Evolutionary conservation across 2,888 invertebrate species (phyloP).

Genomic region (Metellina segmentata): DNA sequence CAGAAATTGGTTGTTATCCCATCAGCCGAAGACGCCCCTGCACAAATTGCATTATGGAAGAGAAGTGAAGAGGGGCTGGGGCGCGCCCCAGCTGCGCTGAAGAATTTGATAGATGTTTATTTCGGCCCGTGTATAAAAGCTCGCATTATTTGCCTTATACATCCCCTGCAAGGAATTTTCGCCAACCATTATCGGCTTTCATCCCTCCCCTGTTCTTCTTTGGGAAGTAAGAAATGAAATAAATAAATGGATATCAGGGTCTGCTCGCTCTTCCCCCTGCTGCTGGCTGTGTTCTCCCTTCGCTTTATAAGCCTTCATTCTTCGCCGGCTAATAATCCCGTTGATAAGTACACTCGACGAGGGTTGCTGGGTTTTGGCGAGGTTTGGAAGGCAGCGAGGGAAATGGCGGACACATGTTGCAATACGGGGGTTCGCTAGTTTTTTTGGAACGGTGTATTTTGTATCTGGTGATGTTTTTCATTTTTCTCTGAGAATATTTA

Average conservation of each 20-base stretch:
- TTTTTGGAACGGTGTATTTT: too few relatives aligned
- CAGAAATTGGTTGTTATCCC: conserved; percentile 72
- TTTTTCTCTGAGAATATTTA: too few relatives aligned
- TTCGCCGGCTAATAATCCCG: conserved; percentile 66
- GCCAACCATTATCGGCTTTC: conserved; percentile 74
- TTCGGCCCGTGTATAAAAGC: conserved; percentile 67
- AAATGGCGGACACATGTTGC: neutral
- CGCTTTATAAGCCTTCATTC: conserved; percentile 62
- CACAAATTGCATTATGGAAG: conserved; percentile 67
- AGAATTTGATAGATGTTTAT: conserved; percentile 75
- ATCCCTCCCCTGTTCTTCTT: conserved; percentile 10
- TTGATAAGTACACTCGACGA: conserved; percentile 65
- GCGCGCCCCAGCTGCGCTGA: conserved; percentile 57
- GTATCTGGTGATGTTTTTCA: too few relatives aligned
- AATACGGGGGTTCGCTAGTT: neutral
- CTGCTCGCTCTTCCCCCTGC: conserved; percentile 25
- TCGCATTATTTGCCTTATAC: conserved; percentile 55
- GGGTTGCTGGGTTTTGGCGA: conserved; percentile 20
- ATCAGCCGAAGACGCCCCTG: conserved; percentile 51
- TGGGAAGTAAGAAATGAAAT: conserved; percentile 65
- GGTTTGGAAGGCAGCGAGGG: conserved; percentile 7
- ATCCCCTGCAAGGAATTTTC: conserved; percentile 61
- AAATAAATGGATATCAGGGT: conserved; percentile 70
- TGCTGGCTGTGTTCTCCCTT: conserved; percentile 42
- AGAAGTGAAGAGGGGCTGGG: neutral